phyloP scores from a whole-genome alignment of 2,888 invertebrate genomes.

The Saturnia japonica region DNA sequence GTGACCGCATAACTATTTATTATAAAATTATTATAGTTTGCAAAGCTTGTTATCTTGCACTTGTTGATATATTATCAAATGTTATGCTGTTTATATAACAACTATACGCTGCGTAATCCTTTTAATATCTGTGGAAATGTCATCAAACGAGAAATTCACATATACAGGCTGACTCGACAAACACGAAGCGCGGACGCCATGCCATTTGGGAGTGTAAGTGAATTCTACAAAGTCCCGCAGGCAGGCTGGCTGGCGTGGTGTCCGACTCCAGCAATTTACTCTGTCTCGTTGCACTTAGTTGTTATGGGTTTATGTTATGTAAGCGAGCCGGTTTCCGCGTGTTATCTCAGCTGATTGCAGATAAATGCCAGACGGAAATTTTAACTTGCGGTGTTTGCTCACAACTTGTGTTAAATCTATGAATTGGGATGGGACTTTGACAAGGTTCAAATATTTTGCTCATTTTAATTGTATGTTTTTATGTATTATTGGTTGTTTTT shows the following conservation, averaged over 20 bases:
- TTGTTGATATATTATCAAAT: background rate
- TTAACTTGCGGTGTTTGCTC: background rate
- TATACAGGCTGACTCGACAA: background rate
- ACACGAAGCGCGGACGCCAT: background rate
- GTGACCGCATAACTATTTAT: no score
- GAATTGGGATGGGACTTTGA: background rate
- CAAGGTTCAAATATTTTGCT: background rate
- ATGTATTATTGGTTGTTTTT: no score
- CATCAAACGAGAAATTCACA: background rate
- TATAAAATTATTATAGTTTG: background rate
- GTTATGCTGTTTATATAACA: no score
- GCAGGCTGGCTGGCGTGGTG: background rate
- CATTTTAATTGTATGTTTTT: background rate
- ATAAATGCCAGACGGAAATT: background rate
- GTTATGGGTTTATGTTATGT: background rate
- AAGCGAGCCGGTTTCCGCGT: background rate
- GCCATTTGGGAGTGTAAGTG: background rate
- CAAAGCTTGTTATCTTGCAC: background rate
- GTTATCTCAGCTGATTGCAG: background rate
- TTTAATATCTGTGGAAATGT: background rate
- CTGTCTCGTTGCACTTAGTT: slow-evolving; percentile 1
- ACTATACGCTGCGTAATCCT: background rate
- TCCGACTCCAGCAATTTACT: background rate
- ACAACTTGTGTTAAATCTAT: background rate
- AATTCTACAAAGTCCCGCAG: background rate